phyloP scores from a whole-genome alignment of 2,888 invertebrate species.

The Julus scandinavius region DNA sequence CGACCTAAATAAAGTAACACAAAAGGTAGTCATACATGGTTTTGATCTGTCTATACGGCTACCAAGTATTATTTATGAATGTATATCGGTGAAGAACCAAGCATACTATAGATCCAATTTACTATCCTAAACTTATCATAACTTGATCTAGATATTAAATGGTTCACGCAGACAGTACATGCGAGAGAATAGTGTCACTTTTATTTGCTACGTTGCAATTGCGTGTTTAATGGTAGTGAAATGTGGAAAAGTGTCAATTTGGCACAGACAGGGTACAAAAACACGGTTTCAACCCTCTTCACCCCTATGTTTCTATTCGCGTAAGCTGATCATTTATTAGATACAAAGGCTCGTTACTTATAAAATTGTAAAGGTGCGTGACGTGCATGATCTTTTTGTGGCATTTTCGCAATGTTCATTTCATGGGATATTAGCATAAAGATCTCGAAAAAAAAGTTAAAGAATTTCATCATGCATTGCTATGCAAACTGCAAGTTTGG shows the following conservation, averaged over 20 bases:
- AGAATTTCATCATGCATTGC: background rate
- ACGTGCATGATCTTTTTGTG: conserved; percentile 17
- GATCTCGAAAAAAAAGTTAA: conserved; percentile 39
- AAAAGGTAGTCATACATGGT: background rate
- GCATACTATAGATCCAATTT: background rate
- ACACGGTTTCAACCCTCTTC: background rate
- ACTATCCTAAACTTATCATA: background rate
- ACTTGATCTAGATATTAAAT: background rate
- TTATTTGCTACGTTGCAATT: background rate
- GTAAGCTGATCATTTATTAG: background rate
- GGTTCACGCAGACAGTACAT: background rate
- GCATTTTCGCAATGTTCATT: conserved; percentile 22
- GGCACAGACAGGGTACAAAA: background rate
- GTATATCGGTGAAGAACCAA: background rate
- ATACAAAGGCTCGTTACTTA: background rate
- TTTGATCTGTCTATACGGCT: background rate
- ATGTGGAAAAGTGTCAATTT: background rate
- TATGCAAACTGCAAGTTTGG: background rate
- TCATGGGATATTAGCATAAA: background rate
- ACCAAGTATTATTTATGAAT: background rate
- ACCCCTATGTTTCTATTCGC: background rate
- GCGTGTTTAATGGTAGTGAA: background rate
- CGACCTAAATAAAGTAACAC: background rate
- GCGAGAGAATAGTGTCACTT: background rate
- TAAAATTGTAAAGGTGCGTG: conserved; percentile 15